A percentile compares a stretch with the other conserved stretches of the same genome.
phyloP scores from a whole-genome alignment of 2,888 invertebrate species.

The Helicoverpa assulta region DNA sequence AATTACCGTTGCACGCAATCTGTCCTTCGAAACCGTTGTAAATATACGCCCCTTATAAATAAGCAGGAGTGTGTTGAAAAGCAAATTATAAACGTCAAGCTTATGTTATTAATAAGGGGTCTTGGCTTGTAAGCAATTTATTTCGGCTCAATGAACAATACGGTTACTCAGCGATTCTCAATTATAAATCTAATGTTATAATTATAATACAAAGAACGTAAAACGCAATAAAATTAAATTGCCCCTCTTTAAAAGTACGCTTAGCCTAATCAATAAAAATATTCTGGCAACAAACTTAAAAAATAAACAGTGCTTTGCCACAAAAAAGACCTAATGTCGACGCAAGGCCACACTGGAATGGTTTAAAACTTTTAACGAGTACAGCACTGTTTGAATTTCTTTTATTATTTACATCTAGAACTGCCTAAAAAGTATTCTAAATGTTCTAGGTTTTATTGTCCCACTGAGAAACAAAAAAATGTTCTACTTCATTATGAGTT shows the following conservation, averaged over 20 bases:
- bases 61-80: not conserved
- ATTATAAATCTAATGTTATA: not conserved
- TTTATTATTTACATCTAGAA: conserved; percentile 10
- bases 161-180: not conserved
- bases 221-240: conserved; percentile 22
- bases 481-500: not conserved
- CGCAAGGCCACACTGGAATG: conserved; percentile 26
- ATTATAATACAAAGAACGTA: not conserved
- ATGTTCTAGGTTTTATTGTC: not conserved
- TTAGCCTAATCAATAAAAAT: conserved; percentile 35
- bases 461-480: not conserved
- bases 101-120: not conserved
- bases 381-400: conserved; percentile 21
- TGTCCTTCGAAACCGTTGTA: not conserved
- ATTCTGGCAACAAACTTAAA: conserved; percentile 42
- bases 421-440: not conserved
- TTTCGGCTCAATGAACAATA: not conserved
- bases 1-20: conserved; percentile 1
- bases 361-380: conserved; percentile 37
- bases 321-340: conserved; percentile 32
- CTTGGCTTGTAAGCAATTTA: conserved; percentile 7
- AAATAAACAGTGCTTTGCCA: conserved; percentile 29
- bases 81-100: conserved; percentile 1
- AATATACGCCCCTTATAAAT: not conserved
- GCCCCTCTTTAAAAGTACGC: conserved; percentile 14